Evolutionary conservation across 2,113 vertebrate species (phyloP), one percentile per base, ranked within the genome.

Genomic region (Xenus cinereus): DNA sequence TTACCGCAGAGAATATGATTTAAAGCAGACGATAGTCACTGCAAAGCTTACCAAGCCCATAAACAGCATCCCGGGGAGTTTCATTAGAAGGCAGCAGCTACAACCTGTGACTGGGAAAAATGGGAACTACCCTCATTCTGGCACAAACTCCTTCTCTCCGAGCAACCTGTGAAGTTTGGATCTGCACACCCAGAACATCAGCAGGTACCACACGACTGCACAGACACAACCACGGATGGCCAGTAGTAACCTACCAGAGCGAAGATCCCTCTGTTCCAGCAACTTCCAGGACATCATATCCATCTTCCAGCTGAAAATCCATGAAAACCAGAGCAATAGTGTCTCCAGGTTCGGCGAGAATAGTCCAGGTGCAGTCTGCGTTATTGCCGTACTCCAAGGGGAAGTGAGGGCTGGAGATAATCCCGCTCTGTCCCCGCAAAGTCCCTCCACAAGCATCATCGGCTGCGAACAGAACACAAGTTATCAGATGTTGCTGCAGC

Each of bases 361-460:
- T 98, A 37, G 99, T 99, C 99, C 99, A 99, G 3, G 99, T 99
- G 98, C 99, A 99, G 98, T 99, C 99, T 0, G 99, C 99, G 0
- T 99, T 99, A 97, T 99, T 99, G 95, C 98, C 98, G 19, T 99
- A 99, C 95, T 99, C 99, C 45, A 98, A 95, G 12, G 99, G 99
- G 94, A 99, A 99, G 97, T 99, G 99, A 28, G 99, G 99, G 95
- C 99, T 99, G 54, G 98, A 99, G 97, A 99, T 99, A 93, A 99
- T 98, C 56, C 99, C 99, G 2, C 99, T 99, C 96, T 99, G 99
- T 32, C 99, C 99, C 67, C 99, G 97, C 92, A 99, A 97, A 7
- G 99, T 99, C 48, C 99, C 99, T 1, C 99, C 99, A 11, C 99
- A 99, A 21, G 99, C 99, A 16, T 99, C 99, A 4, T 99, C 99